phyloP scores from a whole-genome alignment of 2,797 vertebrate species.

The Diceros bicornis region DNA sequence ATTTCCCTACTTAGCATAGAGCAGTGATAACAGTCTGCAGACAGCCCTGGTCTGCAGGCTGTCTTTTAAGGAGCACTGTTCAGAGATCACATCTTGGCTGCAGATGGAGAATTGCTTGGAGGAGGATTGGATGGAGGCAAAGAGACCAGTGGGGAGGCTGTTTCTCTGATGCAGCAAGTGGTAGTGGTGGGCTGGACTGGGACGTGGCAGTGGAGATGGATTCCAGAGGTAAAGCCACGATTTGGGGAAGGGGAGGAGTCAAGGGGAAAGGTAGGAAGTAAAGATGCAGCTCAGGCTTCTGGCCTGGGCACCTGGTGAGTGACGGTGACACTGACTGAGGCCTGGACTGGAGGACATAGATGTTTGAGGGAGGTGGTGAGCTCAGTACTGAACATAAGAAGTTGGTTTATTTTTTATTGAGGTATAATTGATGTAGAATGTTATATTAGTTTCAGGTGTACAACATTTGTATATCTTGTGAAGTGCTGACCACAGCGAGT shows the following conservation, averaged over 20 bases:
- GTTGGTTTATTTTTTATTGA: neutral
- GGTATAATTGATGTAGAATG: neutral
- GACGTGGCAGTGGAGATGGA: neutral
- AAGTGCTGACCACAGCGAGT: neutral
- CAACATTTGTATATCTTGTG: neutral
- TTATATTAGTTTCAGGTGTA: neutral
- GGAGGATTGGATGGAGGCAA: neutral
- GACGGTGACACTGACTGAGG: neutral
- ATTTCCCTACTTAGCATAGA: neutral
- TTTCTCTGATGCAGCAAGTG: conserved; percentile 6
- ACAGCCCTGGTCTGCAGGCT: neutral
- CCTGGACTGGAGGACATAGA: neutral
- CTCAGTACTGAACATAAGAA: neutral
- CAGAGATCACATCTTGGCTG: neutral
- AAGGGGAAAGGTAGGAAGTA: neutral
- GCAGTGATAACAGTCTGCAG: neutral
- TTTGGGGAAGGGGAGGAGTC: neutral
- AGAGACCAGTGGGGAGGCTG: neutral
- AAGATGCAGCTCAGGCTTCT: neutral
- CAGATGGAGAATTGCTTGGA: neutral
- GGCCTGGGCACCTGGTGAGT: neutral
- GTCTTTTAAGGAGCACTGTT: neutral
- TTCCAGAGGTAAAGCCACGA: neutral
- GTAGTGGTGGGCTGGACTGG: neutral
- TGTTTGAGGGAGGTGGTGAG: neutral